Percentiles rank a stretch among this genome's conserved stretches.
These are phyloP conservation scores for Acromyrmex charruanus DNA, from an alignment of 1,140 invertebrate genomes.

Conservation along the genomic window DNA sequence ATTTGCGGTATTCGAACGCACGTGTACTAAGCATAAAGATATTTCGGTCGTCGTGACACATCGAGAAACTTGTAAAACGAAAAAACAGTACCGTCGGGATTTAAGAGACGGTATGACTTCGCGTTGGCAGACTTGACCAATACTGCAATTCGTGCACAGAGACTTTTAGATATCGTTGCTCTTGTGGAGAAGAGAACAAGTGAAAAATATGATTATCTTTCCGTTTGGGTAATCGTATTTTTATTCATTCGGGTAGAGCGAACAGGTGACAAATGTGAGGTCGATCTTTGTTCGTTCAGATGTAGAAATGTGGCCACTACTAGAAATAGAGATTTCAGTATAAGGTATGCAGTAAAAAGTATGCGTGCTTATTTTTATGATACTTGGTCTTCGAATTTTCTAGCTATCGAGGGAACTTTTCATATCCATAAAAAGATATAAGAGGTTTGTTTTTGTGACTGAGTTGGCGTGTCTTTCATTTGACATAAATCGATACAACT, in stretches of 20 bases:
- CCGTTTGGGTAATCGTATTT: background rate
- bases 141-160: background rate
- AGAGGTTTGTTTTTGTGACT: too few species aligned
- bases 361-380: background rate
- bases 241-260: slow-evolving; percentile 7
- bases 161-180: background rate
- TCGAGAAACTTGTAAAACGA: slow-evolving; percentile 36
- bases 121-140: slow-evolving; percentile 29
- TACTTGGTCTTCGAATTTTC: background rate
- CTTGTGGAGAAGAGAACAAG: too few species aligned
- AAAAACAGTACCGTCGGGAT: slow-evolving; percentile 59
- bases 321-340: background rate
- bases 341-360: background rate
- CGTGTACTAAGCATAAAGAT: slow-evolving; percentile 60
- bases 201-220: slow-evolving; percentile 13
- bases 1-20: background rate
- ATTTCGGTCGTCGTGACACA: slow-evolving; percentile 76
- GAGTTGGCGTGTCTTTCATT: too few species aligned
- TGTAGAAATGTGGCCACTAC: background rate
- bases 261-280: slow-evolving; percentile 20
- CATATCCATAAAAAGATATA: background rate
- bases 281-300: background rate
- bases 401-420: background rate
- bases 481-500: too few species aligned
- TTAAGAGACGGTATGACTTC: slow-evolving; percentile 72